Evolutionary conservation across 2,888 invertebrate genomes (phyloP), one percentile per base, ranked within the genome.

Genomic region (Alloscopus bannaensis): DNA sequence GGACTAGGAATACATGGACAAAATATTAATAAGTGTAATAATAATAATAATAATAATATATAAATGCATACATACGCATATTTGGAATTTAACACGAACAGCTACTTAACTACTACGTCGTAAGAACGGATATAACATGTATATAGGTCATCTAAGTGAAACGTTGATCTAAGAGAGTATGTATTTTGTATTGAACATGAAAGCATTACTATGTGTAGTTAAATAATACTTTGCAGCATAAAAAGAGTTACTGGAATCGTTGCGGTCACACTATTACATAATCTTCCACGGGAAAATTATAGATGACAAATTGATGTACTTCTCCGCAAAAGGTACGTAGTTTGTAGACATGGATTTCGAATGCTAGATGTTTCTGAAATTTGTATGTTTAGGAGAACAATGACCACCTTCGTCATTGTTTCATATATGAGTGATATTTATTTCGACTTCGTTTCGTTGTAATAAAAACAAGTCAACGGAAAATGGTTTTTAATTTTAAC

Each of bases 371-470:
- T 64, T 62, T 59, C 40, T 66, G 62, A 77, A 77, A 77, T 62
- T 69, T 77, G 45, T 77, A 77, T 77, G 50, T 65, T 40, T 31
- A 68, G 59, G 55, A 24, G 18, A 64, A 31, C 77, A 69, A 42
- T 69, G 69, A 50, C n/a, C n/a, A n/a, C n/a, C 36, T n/a, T 40
- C 26, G 26, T 68, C 68, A 70, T 77, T 77, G 77, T 77, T 77
- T 62, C 45, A 26, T 20, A 24, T 26, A 60, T 70, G 77, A 77
- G 77, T 77, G 77, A 77, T 77, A 77, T 77, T 77, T 77, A 77
- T 77, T 77, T 77, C 69, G 60, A 77, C 77, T 77, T 69, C 69
- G 69, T 77, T 77, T 64, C 70, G 70, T 77, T 77, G 77, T 77
- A 77, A 77, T 77, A 77, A 76, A n/a, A 76, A 76, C 57, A 68